Conservation (phyloP, 2,888 invertebrate genomes). For the Drosophila subquinaria region DNA sequence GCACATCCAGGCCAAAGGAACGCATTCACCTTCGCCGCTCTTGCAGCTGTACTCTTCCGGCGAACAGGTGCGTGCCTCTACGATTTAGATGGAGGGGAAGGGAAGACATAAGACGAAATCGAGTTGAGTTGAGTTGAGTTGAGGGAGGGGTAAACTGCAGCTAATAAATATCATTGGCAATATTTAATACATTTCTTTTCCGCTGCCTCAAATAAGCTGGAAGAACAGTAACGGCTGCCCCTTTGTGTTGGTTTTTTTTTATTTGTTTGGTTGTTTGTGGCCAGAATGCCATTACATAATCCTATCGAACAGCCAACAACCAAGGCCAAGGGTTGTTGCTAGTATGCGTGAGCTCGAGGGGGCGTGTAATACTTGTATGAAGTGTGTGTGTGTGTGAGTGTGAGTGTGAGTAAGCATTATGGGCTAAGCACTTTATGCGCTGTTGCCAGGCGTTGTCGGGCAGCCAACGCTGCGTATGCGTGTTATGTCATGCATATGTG, state of each 20-base stretch:
- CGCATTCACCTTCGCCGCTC: constrained; percentile 93
- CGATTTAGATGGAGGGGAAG: constrained; percentile 77
- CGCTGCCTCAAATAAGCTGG: constrained; percentile 30
- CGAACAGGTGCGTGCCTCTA: constrained; percentile 94
- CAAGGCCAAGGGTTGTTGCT: constrained; percentile 49
- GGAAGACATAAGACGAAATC: constrained; percentile 24
- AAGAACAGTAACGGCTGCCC: constrained; percentile 20
- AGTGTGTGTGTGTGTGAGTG: not conserved
- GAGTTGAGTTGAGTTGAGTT: not conserved
- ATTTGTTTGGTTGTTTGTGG: constrained; percentile 32
- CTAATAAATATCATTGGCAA: constrained; percentile 48
- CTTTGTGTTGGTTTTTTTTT: not conserved
- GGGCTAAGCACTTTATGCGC: constrained; percentile 64
- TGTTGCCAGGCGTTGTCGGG: constrained; percentile 53
- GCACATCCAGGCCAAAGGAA: constrained; percentile 97
- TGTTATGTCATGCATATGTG: constrained; percentile 40
- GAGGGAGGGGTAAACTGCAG: constrained; percentile 33
- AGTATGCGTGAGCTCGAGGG: constrained; percentile 5
- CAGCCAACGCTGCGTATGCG: constrained; percentile 60
- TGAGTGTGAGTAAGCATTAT: constrained; percentile 39
- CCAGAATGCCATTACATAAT: constrained; percentile 56
- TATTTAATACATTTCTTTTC: constrained; percentile 59
- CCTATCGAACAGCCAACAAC: constrained; percentile 46
- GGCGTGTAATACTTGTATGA: constrained; percentile 33
- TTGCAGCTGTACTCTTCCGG: constrained; percentile 95